Base-by-base conservation (phyloP, 2,888 invertebrate species). In the Lithophane socia region DNA sequence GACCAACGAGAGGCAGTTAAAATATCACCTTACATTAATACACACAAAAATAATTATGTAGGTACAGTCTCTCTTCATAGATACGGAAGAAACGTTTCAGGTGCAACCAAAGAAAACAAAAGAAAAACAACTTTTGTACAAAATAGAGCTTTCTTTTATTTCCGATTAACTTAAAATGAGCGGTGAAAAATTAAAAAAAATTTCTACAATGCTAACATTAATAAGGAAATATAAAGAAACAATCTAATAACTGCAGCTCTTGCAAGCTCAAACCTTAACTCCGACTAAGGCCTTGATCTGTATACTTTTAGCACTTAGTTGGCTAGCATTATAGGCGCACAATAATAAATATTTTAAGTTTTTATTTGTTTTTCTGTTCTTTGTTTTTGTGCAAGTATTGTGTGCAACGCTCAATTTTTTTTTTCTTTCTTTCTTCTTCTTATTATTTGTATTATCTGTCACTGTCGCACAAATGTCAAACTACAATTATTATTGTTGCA, bases 1-100 rank as follows among this genome's bases (percentile, higher is more conserved):
- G 18, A 18, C 52, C 18, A 49, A 49, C 49, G 18, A 18, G 18
- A 18, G 52, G 8, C 18, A 18, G 18, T 52, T 3, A 52, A 18
- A 44, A 79, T 80, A 70, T 70, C 71, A 79, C 63, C n/a, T 42
- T 52, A 47, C n/a, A 29, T 56, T 3, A 61, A 24, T n/a, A 52
- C 7, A 18, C 56, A 56, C 5, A 3, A 54, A n/a, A 54, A 24
- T 13, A n/a, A n/a, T n/a, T n/a, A 44, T 16, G 9, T 29, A 29
- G 29, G 18, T 37, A 24, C n/a, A 44, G 16, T 65, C 44, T 65
- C 10, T 24, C 9, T 44, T 42, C 64, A n/a, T 42, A 65, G 3
- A 44, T 16, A 63, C 21, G 18, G 3, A 16, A 0, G 16, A 49
- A 49, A 49, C 16, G 49, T 21, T 54, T 21, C 52, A 54, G 1